Base-by-base conservation (phyloP, 2,113 vertebrate genomes). In the Dasyprocta punctata region DNA sequence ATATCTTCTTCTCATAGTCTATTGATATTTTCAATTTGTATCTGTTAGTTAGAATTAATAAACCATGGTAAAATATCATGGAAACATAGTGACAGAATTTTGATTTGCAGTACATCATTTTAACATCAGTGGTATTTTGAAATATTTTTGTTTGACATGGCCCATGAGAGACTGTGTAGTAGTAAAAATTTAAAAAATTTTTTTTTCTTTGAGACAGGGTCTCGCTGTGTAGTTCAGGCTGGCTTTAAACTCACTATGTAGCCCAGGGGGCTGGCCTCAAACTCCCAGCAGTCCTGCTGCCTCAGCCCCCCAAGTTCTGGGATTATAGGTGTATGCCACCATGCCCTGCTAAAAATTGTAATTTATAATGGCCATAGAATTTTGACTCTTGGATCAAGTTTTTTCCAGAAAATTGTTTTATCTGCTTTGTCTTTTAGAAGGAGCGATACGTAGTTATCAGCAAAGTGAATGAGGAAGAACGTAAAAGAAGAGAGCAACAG, bases 381-480 rank as follows among this genome's bases (percentile, higher is more conserved):
- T 75, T 38, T 56, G 54, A 92, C 41, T 95, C 96, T 84, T 82
- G 41, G 30, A 19, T 96, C 13, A 47, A n/a, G 33, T 97, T 54
- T 33, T 88, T 97, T 36, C 60, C 92, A 58, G 58, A 77, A 91
- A 91, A 95, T 96, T 84, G 38, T 77, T 77, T 12, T 80, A 9
- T 95, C 2, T 89, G 0, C n/a, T 86, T 98, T 97, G 20, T 92
- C 85, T 98, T 98, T 95, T 97, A 99, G 99, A 99, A 99, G 93
- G 99, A 99, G 93, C 98, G 99, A n/a, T 99, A 98, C 0, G 99
- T 99, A 94, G 99, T 99, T 98, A 98, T 99, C 98, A 99, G 99
- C 97, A 99, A 99, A 97, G 99, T 99, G 61, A 99, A 99, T 61
- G 99, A 99, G n/a, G 99, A 99, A 80, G 99, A 99, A 96, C 98